phyloP scores from a whole-genome alignment of 2,888 invertebrate species.

The Odontocerum albicorne region DNA sequence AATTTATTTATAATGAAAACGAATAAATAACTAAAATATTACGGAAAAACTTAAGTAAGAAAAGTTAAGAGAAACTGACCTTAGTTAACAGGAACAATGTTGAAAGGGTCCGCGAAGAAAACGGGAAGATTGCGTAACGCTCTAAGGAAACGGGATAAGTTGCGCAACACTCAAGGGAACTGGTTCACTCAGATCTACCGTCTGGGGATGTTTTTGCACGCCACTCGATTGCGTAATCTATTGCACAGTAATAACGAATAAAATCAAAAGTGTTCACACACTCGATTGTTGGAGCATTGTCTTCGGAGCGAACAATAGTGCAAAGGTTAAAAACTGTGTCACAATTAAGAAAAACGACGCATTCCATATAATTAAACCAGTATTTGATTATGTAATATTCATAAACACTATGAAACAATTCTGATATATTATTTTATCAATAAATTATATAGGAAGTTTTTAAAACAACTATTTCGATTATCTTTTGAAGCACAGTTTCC shows the following conservation, averaged over 20 bases:
- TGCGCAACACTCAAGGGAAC: constrained; percentile 6
- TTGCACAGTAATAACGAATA: constrained; percentile 24
- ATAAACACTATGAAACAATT: background rate
- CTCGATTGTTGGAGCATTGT: constrained; percentile 30
- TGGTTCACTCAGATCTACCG: constrained; percentile 11
- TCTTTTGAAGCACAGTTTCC: constrained; percentile 15
- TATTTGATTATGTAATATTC: background rate
- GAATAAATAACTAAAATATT: background rate
- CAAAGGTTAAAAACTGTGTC: constrained; percentile 30
- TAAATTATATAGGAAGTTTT: no score
- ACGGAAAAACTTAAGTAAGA: background rate
- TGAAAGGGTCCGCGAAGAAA: constrained; percentile 4
- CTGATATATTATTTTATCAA: background rate
- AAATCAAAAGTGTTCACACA: constrained; percentile 36
- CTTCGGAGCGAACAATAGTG: constrained; percentile 24
- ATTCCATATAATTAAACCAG: background rate
- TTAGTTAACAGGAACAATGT: constrained; percentile 22
- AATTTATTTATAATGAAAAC: no score
- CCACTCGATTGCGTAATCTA: background rate
- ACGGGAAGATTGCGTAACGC: constrained; percentile 12
- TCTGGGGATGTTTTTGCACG: constrained; percentile 10
- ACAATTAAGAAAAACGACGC: constrained; percentile 24
- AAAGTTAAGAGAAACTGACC: constrained; percentile 16
- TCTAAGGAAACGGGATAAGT: constrained; percentile 4
- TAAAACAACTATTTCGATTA: no score